A percentile compares a stretch with the other conserved stretches of the same genome.
These are phyloP conservation scores for Fregata magnificens DNA, from an alignment of 2,113 vertebrate species.

Conservation along the genomic window DNA sequence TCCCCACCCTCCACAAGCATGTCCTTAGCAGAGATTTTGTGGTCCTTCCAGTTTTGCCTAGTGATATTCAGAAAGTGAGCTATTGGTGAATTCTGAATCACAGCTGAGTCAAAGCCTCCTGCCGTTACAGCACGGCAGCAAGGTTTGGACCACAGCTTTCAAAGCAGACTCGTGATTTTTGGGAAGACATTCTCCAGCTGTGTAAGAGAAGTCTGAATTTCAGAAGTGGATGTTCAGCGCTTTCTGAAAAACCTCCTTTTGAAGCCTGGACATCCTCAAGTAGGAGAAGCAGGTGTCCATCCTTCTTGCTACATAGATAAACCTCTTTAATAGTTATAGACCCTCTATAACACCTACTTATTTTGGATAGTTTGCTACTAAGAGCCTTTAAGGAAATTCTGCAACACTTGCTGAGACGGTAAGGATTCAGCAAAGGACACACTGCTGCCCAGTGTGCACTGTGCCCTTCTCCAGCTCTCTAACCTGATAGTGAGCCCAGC, in stretches of 20 bases:
- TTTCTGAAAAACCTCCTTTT: background rate
- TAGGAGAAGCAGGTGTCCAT: background rate
- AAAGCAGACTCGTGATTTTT: background rate
- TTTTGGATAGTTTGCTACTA: background rate
- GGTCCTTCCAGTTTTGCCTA: background rate
- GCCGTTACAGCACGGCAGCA: background rate
- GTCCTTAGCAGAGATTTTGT: background rate
- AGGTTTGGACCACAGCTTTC: background rate
- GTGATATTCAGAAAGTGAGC: background rate
- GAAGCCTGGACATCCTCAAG: background rate
- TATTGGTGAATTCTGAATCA: background rate
- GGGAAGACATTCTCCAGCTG: background rate
- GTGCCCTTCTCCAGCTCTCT: background rate
- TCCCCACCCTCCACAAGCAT: background rate
- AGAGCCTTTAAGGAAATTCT: background rate
- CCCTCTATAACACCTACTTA: background rate
- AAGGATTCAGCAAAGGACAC: background rate
- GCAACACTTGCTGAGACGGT: rapidly evolving
- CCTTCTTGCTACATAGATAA: background rate
- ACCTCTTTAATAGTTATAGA: background rate
- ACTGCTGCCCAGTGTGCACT: rapidly evolving
- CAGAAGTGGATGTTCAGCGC: background rate
- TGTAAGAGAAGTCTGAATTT: background rate
- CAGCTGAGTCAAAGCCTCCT: background rate
- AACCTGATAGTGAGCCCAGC: slow-evolving; percentile 99